A percentile compares a stretch with the other conserved stretches of the same genome.
These are phyloP conservation scores for Cataglyphis cursor DNA, from an alignment of 2,888 invertebrate genomes.

Conservation along the genomic window DNA sequence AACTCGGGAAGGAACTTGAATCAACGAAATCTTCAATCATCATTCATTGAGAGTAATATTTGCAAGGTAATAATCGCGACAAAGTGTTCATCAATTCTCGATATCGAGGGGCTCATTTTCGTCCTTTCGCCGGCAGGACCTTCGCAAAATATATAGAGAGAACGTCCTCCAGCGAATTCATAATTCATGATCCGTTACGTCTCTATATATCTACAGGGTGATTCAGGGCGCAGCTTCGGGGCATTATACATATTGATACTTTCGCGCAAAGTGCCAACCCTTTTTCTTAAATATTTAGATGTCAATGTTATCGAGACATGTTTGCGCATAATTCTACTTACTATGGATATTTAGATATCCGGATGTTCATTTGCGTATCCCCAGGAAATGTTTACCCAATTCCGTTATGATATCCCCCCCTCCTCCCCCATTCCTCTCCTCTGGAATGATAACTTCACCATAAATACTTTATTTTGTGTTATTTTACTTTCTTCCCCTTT, in stretches of 20 bases:
- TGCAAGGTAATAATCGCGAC: slow-evolving; percentile 24
- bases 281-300: slow-evolving; percentile 52
- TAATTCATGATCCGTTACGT: slow-evolving; percentile 76
- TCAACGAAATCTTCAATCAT: slow-evolving; percentile 10
- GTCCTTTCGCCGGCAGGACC: neutral
- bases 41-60: slow-evolving; percentile 17
- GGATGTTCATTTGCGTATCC: slow-evolving; percentile 15
- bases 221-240: slow-evolving; percentile 13
- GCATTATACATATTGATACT: slow-evolving; percentile 74
- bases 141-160: slow-evolving; percentile 33
- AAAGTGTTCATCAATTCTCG: slow-evolving; percentile 27
- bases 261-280: slow-evolving; percentile 43
- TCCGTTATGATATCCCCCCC: neutral
- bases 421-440: too few relatives aligned
- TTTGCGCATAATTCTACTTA: slow-evolving; percentile 55
- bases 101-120: neutral
- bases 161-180: slow-evolving; percentile 68
- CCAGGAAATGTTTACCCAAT: slow-evolving; percentile 36
- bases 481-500: slow-evolving; percentile 42
- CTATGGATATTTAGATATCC: slow-evolving; percentile 26
- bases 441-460: slow-evolving; percentile 6
- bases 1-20: neutral
- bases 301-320: slow-evolving; percentile 46
- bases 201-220: slow-evolving; percentile 36
- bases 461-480: slow-evolving; percentile 44